Conservation (phyloP, 2,888 invertebrate genomes). For the Phasia obesa region DNA sequence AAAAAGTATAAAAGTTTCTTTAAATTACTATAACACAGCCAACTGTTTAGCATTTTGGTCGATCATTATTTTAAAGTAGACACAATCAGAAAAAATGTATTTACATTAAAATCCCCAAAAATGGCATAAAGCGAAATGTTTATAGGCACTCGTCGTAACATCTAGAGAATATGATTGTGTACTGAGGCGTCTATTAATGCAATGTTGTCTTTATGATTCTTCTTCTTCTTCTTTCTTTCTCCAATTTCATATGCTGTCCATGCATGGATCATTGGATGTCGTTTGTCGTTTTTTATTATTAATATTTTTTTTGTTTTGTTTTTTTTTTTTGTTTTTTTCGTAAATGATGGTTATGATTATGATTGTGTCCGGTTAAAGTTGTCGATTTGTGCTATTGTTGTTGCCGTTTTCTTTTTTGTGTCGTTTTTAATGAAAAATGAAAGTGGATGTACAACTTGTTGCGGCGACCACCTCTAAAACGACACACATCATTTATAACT, state of each 20-base stretch:
- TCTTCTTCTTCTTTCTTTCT: conserved; percentile 24
- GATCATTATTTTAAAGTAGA: too few species aligned
- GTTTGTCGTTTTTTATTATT: neutral
- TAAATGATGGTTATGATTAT: conserved; percentile 58
- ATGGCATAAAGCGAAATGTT: neutral
- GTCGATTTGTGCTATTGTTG: conserved; percentile 41
- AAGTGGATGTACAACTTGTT: conserved; percentile 74
- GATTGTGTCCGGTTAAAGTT: conserved; percentile 52
- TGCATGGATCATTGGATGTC: conserved; percentile 36
- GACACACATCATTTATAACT: conserved; percentile 48
- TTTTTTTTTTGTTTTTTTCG: conserved; percentile 3
- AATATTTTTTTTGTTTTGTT: neutral
- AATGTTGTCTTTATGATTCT: conserved; percentile 4
- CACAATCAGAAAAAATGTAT: too few species aligned
- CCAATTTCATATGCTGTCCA: conserved; percentile 16
- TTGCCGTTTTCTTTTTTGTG: conserved; percentile 36
- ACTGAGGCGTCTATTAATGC: neutral
- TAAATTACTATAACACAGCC: too few species aligned
- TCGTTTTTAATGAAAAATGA: conserved; percentile 76
- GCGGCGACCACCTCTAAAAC: conserved; percentile 49
- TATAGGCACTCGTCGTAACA: conserved; percentile 8
- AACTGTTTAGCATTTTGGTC: too few species aligned
- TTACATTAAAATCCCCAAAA: neutral
- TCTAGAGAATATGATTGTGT: neutral
- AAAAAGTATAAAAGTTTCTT: too few species aligned